A percentile compares a stretch with the other conserved stretches of the same genome.
Conservation (phyloP, 1,140 invertebrate genomes). For the Trigoniulus corallinus region DNA sequence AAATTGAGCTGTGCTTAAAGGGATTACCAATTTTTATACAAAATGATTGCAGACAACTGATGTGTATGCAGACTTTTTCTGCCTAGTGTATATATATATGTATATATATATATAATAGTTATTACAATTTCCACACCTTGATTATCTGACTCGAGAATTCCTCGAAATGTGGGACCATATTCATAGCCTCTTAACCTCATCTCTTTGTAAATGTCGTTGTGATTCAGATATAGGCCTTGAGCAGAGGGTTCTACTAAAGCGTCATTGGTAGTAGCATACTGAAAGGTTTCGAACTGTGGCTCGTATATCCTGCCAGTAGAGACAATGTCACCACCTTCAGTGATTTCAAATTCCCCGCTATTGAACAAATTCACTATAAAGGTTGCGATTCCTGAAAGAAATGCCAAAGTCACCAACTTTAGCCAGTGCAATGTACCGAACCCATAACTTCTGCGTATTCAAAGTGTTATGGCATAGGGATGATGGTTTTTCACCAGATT, state of each 20-base stretch:
- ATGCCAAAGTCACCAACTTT: no score
- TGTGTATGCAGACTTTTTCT: no score
- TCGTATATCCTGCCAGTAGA: conserved; percentile 57
- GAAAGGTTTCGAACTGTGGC: conserved; percentile 37
- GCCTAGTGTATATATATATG: no score
- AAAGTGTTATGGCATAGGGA: neutral
- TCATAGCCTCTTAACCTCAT: conserved; percentile 35
- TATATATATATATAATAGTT: no score
- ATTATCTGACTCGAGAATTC: conserved; percentile 15
- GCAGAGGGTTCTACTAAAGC: conserved; percentile 15
- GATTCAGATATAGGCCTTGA: conserved; percentile 23
- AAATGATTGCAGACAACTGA: no score
- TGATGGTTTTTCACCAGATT: conserved; percentile 37
- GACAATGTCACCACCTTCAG: conserved; percentile 61
- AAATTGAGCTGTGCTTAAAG: no score
- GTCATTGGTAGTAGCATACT: conserved; percentile 16
- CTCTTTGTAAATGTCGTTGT: conserved; percentile 34
- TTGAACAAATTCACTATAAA: no score
- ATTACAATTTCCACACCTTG: no score
- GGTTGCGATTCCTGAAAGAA: no score
- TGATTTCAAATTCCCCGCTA: conserved; percentile 79
- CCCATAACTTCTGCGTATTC: neutral
- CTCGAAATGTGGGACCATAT: conserved; percentile 33
- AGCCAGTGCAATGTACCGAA: conserved; percentile 71
- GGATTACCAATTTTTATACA: no score